These are phyloP conservation scores for Aphaenogaster rudis DNA, from an alignment of 1,140 invertebrate species.

Conservation along the genomic window DNA sequence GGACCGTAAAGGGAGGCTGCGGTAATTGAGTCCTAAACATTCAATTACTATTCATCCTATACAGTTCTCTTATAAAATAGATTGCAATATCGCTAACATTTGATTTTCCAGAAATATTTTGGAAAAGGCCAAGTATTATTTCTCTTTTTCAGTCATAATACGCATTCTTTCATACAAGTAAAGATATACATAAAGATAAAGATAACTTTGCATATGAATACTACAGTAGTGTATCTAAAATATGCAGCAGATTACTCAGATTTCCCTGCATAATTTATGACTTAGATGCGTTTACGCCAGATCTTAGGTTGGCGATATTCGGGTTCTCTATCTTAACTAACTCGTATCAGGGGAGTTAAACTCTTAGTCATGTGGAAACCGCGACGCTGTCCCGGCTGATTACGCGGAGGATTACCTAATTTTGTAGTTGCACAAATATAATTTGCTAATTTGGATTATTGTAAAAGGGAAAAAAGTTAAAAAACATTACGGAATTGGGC, in stretches of 20 bases:
- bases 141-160: background rate
- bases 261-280: conserved; percentile 49
- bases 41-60: conserved; percentile 29
- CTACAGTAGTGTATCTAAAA: background rate
- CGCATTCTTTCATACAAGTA: background rate
- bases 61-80: background rate
- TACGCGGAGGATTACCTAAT: conserved; percentile 40
- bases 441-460: background rate
- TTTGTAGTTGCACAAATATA: conserved; percentile 14
- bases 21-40: conserved; percentile 45
- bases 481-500: background rate
- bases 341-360: conserved; percentile 48
- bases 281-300: conserved; percentile 17
- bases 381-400: conserved; percentile 41
- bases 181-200: background rate
- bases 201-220: conserved; percentile 6
- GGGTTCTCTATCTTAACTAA: conserved; percentile 52
- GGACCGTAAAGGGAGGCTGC: background rate
- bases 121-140: background rate
- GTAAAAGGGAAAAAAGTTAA: background rate
- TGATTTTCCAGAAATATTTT: background rate
- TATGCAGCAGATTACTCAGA: conserved; percentile 3
- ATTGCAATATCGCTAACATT: background rate
- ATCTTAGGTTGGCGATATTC: conserved; percentile 47
- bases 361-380: conserved; percentile 44